A percentile compares a stretch with the other conserved stretches of the same genome.
These are phyloP conservation scores for Rhabdophis nuchalis DNA, from an alignment of 2,797 vertebrate genomes.

Conservation along the genomic window DNA sequence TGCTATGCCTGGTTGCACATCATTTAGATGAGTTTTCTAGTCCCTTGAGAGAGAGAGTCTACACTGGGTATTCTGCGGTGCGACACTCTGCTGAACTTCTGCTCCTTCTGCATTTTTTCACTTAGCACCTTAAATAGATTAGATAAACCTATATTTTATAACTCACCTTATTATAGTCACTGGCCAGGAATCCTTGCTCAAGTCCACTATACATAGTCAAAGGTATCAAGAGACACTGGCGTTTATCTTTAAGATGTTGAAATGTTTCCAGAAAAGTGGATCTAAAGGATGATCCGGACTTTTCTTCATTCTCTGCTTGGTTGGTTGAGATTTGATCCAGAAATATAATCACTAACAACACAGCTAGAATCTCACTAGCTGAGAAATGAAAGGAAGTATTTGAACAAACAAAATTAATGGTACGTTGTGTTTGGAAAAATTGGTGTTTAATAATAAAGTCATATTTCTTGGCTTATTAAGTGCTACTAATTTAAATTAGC, in stretches of 20 bases:
- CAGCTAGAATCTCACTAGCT: slow-evolving; percentile 86
- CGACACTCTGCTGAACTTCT: not conserved
- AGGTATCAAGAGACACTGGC: slow-evolving; percentile 81
- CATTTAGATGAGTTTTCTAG: not conserved
- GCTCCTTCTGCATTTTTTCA: not conserved
- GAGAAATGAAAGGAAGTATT: slow-evolving; percentile 34
- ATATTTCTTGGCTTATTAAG: slow-evolving; percentile 42
- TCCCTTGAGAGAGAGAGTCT: not conserved
- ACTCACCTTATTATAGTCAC: slow-evolving; percentile 91
- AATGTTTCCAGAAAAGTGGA: slow-evolving; percentile 84
- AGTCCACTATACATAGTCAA: slow-evolving; percentile 92
- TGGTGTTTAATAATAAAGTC: slow-evolving; percentile 26
- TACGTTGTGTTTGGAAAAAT: slow-evolving; percentile 24
- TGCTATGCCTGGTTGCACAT: not conserved
- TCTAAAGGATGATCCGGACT: slow-evolving; percentile 64
- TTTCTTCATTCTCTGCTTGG: slow-evolving; percentile 60
- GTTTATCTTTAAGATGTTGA: slow-evolving; percentile 78
- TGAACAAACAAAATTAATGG: slow-evolving; percentile 38
- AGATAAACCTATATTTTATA: slow-evolving; percentile 9
- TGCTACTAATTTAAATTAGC: slow-evolving; percentile 30
- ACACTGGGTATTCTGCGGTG: not conserved
- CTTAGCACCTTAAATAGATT: slow-evolving; percentile 5
- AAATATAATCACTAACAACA: slow-evolving; percentile 77
- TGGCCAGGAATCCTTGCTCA: slow-evolving; percentile 89
- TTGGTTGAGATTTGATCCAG: slow-evolving; percentile 79